Evolutionary conservation across 1,140 invertebrate species (phyloP).

Genomic region (Liolophura sinensis): DNA sequence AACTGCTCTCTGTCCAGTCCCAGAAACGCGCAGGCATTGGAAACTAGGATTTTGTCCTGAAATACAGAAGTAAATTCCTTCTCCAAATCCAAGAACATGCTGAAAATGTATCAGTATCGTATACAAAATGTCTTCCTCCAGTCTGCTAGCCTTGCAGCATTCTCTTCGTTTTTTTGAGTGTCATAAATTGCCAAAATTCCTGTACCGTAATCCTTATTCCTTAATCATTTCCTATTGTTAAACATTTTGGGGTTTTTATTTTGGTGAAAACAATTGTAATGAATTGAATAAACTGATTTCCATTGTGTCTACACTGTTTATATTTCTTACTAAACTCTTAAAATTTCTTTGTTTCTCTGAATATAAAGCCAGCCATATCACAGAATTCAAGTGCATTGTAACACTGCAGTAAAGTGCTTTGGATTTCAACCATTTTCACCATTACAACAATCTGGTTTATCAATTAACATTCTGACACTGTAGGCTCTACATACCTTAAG

Average conservation of each 20-base stretch:
- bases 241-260: too few relatives aligned
- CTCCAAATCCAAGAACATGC: too few relatives aligned
- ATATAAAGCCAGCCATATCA: not conserved
- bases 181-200: too few relatives aligned
- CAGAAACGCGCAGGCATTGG: slow-evolving; percentile 45
- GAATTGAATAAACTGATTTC: too few relatives aligned
- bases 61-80: not conserved
- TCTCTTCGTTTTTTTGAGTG: too few relatives aligned
- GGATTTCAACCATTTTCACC: not conserved
- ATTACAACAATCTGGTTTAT: not conserved
- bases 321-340: not conserved
- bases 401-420: not conserved
- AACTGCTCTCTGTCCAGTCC: slow-evolving; percentile 27
- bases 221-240: too few relatives aligned
- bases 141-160: too few relatives aligned
- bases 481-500: slow-evolving; percentile 34
- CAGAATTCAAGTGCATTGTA: not conserved
- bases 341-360: not conserved
- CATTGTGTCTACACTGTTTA: too few relatives aligned
- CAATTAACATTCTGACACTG: not conserved
- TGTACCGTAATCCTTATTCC: too few relatives aligned
- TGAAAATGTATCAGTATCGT: too few relatives aligned
- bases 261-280: too few relatives aligned
- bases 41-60: slow-evolving; percentile 40
- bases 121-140: too few relatives aligned